Base-by-base conservation (phyloP, 2,888 invertebrate genomes). In the Dryomyza anilis region DNA sequence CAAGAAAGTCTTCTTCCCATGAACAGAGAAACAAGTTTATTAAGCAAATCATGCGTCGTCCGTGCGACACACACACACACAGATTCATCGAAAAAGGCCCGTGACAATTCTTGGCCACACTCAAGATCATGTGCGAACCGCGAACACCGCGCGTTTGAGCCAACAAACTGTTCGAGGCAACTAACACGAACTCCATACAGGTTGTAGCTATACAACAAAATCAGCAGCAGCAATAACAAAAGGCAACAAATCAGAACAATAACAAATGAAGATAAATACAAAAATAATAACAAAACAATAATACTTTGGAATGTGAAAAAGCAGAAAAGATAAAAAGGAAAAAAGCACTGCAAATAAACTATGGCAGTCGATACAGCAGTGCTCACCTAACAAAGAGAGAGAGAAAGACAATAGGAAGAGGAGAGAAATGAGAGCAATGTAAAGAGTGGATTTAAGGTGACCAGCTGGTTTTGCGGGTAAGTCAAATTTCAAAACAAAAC, bases 91-190 rank as follows among this genome's bases (percentile, higher is more conserved):
- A 29, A 8, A 16, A 14, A 6, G 6, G 33, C 12, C 33, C 3
- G 36, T 16, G 2, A 21, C 21, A 61, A 14, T 39, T 39, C 43
- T 52, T 25, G 33, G 36, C 14, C 39, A 16, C 23, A 50, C 30
- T 55, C 36, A 55, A 33, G 36, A 36, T 55, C 55, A 36, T n/a
- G 19, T 12, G 39, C 23, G 46, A 46, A 27, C 12, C 16, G 55
- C 16, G n/a, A 25, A n/a, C n/a, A n/a, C 48, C 21, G 59, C 33
- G 58, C n/a, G 63, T 39, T 55, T 36, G 59, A 66, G 59, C 60
- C 63, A 63, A 52, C 52, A 21, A 6, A 2, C 19, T 19, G 52
- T 14, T 52, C n/a, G 16, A n/a, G 2, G 27, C 50, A 50, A 23
- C 21, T n/a, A 50, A 21, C 25, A 50, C 6, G 19, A 16, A 19